These are phyloP conservation scores for Phorcus lineatus DNA, from an alignment of 2,888 invertebrate species.

Conservation along the genomic window DNA sequence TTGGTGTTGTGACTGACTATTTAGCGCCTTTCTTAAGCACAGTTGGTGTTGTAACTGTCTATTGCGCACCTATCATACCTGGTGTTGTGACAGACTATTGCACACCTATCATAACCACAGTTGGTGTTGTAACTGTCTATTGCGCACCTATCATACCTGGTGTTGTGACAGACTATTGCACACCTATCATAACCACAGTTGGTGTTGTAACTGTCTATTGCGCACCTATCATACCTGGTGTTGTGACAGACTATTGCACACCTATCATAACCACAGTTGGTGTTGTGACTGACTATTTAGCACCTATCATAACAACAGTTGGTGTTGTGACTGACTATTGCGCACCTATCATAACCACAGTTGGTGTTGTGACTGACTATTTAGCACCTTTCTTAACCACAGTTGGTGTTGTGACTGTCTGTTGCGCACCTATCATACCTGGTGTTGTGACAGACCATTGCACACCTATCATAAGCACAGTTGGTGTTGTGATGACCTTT, in stretches of 20 bases:
- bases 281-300: constrained; percentile 16
- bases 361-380: constrained; percentile 29
- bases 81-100: neutral
- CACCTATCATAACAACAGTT: constrained; percentile 42
- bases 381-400: constrained; percentile 57
- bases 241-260: constrained; percentile 21
- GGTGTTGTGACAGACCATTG: constrained; percentile 42
- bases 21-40: too few relatives aligned
- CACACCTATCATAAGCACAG: neutral
- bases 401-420: constrained; percentile 47
- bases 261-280: constrained; percentile 61
- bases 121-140: constrained; percentile 27
- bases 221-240: constrained; percentile 57
- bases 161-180: constrained; percentile 15
- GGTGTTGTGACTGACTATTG: constrained; percentile 28
- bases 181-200: constrained; percentile 62
- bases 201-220: constrained; percentile 17
- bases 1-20: too few relatives aligned
- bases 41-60: neutral
- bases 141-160: constrained; percentile 56
- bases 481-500: neutral
- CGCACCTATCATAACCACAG: constrained; percentile 60
- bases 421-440: constrained; percentile 57
- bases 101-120: constrained; percentile 60
- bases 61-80: constrained; percentile 50